Conservation (phyloP, 2,113 vertebrate genomes). For the Sceloporus undulatus region DNA sequence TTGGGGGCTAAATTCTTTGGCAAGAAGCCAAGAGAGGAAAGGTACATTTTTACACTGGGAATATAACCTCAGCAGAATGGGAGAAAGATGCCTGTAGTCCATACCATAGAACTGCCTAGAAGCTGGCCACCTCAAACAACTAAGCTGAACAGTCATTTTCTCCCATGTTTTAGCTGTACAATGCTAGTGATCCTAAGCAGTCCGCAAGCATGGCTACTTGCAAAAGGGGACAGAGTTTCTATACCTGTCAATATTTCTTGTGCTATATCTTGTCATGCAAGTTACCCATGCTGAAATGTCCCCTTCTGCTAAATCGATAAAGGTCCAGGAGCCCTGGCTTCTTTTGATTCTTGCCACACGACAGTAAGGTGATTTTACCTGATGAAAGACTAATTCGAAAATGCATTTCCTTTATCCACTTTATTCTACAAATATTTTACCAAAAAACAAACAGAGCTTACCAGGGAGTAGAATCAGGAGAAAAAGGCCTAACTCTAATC, state of each 20-base stretch:
- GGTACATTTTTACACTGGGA: constrained; percentile 48
- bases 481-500: no score
- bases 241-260: neutral
- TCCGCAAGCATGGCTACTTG: no score
- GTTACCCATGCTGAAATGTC: neutral
- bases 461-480: no score
- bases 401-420: no score
- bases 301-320: no score
- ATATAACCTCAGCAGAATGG: constrained; percentile 14
- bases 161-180: neutral
- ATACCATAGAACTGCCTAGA: neutral
- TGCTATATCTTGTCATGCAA: no score
- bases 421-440: no score
- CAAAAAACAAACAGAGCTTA: no score
- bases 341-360: neutral
- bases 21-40: constrained; percentile 22
- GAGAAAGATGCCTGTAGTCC: constrained; percentile 37
- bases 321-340: no score
- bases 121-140: neutral
- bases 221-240: neutral
- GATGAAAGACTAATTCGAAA: neutral
- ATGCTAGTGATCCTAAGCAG: no score
- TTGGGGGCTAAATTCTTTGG: constrained; percentile 65
- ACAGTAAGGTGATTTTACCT: accelerated
- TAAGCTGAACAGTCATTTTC: neutral